Percentiles rank a stretch among this genome's conserved stretches.
Conservation (phyloP, 2,797 vertebrate genomes). For the Xiphophorus birchmanni region DNA sequence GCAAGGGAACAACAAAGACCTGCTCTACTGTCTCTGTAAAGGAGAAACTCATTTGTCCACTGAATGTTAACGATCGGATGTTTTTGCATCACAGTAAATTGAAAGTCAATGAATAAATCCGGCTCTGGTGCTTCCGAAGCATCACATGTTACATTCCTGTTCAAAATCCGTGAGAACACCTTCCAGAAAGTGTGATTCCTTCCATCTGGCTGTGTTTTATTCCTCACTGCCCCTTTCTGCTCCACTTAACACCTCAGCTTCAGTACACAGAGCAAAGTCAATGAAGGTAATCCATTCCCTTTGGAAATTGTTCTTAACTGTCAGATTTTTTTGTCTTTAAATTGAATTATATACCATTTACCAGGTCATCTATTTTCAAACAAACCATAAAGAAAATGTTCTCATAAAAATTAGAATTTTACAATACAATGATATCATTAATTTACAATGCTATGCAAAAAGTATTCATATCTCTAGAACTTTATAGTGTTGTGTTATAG, state of each 20-base stretch:
- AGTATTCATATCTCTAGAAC: not conserved
- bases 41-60: constrained; percentile 22
- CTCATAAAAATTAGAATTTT: not conserved
- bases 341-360: not conserved
- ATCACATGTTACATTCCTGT: constrained; percentile 68
- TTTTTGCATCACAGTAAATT: constrained; percentile 43
- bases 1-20: constrained; percentile 42
- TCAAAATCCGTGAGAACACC: constrained; percentile 61
- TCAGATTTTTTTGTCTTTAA: not conserved
- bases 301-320: not conserved
- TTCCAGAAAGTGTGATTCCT: constrained; percentile 61
- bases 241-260: constrained; percentile 59
- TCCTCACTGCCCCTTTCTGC: constrained; percentile 63
- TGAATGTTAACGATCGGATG: constrained; percentile 10
- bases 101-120: constrained; percentile 26
- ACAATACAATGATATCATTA: not conserved
- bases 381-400: not conserved
- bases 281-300: constrained; percentile 25
- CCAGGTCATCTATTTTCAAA: not conserved
- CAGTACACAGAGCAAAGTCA: constrained; percentile 24
- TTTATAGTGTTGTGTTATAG: too few species aligned
- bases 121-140: constrained; percentile 47
- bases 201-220: constrained; percentile 69
- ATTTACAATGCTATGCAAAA: not conserved
- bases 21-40: constrained; percentile 8